Conservation (phyloP, 2,888 invertebrate species). For the Tachystola acroxantha region DNA sequence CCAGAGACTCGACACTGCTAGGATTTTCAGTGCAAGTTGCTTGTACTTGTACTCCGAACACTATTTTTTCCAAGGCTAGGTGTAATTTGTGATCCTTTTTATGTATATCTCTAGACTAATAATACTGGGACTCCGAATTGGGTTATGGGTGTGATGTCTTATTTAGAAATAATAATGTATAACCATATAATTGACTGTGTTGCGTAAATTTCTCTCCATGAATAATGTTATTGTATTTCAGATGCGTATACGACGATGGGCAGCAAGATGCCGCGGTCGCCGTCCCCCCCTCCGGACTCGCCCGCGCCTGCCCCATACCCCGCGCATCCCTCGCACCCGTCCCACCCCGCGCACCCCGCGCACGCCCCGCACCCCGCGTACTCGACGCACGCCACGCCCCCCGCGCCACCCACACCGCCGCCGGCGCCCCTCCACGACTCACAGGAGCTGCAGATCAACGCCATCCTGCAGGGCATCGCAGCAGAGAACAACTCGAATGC, state of each 20-base stretch:
- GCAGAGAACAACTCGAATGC: slow-evolving; percentile 55
- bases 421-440: slow-evolving; percentile 42
- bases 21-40: too few species aligned
- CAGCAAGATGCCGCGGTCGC: slow-evolving; percentile 57
- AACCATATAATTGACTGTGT: too few species aligned
- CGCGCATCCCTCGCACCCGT: slow-evolving; percentile 9
- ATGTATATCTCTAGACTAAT: too few species aligned
- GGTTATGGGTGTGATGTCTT: too few species aligned
- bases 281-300: slow-evolving; percentile 44
- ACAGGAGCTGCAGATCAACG: slow-evolving; percentile 69
- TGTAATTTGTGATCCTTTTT: too few species aligned
- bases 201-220: too few species aligned
- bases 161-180: too few species aligned
- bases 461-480: slow-evolving; percentile 66
- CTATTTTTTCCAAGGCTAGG: too few species aligned
- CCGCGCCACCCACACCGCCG: slow-evolving; percentile 43
- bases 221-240: too few species aligned
- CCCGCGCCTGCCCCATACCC: slow-evolving; percentile 1
- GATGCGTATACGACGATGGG: slow-evolving; percentile 73
- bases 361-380: slow-evolving; percentile 15
- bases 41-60: too few species aligned
- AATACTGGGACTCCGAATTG: too few species aligned
- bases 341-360: slow-evolving; percentile 12
- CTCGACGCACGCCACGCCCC: slow-evolving; percentile 11
- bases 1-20: too few species aligned